Evolutionary conservation across 1,140 invertebrate species (phyloP), one percentile per base, ranked within the genome.

Genomic region (Dendrolimus kikuchii): DNA sequence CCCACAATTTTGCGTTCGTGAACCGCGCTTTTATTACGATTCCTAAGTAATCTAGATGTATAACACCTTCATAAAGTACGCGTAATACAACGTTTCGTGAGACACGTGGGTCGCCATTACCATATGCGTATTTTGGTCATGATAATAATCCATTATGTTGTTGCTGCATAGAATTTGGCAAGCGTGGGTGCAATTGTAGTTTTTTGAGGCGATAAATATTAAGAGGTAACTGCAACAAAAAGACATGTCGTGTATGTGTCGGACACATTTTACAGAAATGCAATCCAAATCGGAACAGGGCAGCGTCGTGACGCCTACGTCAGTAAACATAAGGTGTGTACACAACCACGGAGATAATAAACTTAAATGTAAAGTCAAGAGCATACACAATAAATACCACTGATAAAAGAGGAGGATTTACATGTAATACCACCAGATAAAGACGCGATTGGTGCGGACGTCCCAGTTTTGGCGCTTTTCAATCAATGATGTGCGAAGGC

Each of bases 321-420:
- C 63, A 71, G 61, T 50, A 74, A 72, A 79, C 70, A 74, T 67
- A 71, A 73, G 66, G 64, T n/a, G 57, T 60, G 55, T 44, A 48
- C 42, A 53, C 53, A 60, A 44, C n/a, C 38, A 44, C 62, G 51
- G 53, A 57, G 56, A 66, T 67, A 70, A 73, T 74, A 81, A 77
- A 79, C 76, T 76, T 61, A 69, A 61, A 68, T 64, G 62, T 73
- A 60, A 57, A 61, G 55, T 61, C 60, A 67, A 80, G 70, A 62
- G 71, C 66, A 66, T 58, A 63, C 68, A 71, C 74, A 78, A 83
- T 83, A 83, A 81, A 81, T 81, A 77, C 78, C 54, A 59, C 60
- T 63, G 77, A 83, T 83, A 83, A 81, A 76, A 60, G 46, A 61
- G 23, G 23, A 66, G 63, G 66, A 64, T 76, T 76, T 79, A 76